A percentile compares a stretch with the other conserved stretches of the same genome.
These are phyloP conservation scores for Mirounga angustirostris DNA, from an alignment of 2,113 vertebrate genomes.

Conservation along the genomic window DNA sequence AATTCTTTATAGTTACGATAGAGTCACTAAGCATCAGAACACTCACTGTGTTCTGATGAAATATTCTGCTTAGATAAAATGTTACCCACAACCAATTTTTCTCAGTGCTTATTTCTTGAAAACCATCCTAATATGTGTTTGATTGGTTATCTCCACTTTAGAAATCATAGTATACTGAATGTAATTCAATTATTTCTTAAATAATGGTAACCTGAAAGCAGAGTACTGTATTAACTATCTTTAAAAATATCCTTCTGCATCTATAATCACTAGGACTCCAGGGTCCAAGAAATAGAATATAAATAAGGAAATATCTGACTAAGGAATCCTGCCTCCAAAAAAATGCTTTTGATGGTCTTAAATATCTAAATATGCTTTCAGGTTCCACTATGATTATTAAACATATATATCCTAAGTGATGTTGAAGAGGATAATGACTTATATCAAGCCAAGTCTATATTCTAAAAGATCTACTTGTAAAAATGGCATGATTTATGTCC, in stretches of 20 bases:
- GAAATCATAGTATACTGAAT: background rate
- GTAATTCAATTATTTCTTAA: conserved; percentile 21
- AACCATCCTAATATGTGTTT: background rate
- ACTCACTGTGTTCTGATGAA: conserved; percentile 2
- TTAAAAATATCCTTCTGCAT: background rate
- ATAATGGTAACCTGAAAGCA: background rate
- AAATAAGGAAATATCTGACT: conserved; percentile 19
- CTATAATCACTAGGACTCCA: background rate
- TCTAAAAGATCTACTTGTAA: background rate
- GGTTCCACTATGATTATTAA: background rate
- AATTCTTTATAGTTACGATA: background rate
- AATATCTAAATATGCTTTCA: background rate
- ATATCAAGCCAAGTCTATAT: background rate
- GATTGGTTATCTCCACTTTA: conserved; percentile 37
- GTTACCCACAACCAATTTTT: background rate
- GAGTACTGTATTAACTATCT: conserved; percentile 14
- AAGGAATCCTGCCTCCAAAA: background rate
- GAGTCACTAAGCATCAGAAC: background rate
- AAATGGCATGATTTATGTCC: background rate
- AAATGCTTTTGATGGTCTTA: background rate
- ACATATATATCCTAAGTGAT: background rate
- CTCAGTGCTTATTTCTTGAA: background rate
- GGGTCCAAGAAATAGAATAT: background rate
- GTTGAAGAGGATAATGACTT: background rate
- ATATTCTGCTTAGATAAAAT: conserved; percentile 4